Conservation (phyloP, 2,113 vertebrate species). For the Erythrocercus mccallii region DNA sequence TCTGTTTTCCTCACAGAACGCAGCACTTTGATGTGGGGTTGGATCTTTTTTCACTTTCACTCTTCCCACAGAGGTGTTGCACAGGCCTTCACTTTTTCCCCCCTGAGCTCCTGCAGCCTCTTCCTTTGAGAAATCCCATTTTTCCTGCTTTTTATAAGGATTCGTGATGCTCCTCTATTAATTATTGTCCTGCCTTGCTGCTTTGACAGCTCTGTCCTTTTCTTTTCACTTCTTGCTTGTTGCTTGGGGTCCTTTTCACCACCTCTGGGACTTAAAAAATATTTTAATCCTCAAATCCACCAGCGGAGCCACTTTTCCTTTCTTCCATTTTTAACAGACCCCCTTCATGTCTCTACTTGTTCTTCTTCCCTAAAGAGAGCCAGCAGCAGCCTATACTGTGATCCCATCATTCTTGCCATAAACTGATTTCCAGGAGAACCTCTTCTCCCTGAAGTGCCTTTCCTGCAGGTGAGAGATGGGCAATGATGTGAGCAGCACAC, state of each 20-base stretch:
- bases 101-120: neutral
- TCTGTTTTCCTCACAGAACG: rapidly evolving
- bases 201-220: neutral
- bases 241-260: neutral
- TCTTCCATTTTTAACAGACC: neutral
- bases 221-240: neutral
- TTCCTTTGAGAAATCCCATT: neutral
- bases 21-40: rapidly evolving
- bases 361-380: neutral
- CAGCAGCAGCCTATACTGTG: neutral
- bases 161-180: neutral
- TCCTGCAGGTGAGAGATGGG: neutral
- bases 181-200: neutral
- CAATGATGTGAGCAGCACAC: rapidly evolving
- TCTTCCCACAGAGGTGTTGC: neutral
- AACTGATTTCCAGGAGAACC: neutral
- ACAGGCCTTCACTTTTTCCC: neutral
- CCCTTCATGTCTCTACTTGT: neutral
- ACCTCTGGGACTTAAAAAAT: rapidly evolving
- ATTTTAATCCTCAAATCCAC: neutral
- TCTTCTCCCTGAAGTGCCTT: neutral
- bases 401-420: neutral
- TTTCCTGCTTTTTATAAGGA: neutral
- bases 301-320: neutral
- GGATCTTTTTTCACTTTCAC: neutral